These are phyloP conservation scores for Carlito syrichta DNA, from an alignment of 2,113 vertebrate species.

Conservation along the genomic window DNA sequence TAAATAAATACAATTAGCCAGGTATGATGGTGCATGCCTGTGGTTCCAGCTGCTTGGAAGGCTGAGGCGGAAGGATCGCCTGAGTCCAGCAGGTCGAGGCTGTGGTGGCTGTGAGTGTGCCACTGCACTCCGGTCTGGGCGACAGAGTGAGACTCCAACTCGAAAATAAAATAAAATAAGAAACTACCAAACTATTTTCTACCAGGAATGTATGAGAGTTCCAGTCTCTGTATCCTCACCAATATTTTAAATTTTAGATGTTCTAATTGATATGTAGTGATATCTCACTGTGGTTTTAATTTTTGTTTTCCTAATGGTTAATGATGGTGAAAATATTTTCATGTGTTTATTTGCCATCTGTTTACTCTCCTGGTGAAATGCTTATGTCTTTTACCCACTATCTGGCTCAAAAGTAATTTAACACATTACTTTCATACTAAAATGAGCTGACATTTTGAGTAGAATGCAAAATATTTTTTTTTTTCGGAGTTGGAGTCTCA, in stretches of 20 bases:
- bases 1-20: no score
- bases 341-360: background rate
- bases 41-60: no score
- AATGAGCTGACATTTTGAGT: background rate
- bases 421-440: background rate
- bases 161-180: no score
- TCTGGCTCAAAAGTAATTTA: background rate
- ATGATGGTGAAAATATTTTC: background rate
- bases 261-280: background rate
- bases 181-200: background rate
- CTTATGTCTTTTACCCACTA: background rate
- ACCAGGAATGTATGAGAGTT: background rate
- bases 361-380: background rate
- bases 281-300: background rate
- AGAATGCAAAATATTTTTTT: background rate
- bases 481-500: no score
- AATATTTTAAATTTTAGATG: background rate
- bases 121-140: no score
- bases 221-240: background rate
- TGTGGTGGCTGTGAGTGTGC: no score
- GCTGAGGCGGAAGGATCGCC: no score
- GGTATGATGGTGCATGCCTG: no score
- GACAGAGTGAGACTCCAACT: no score
- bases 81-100: no score
- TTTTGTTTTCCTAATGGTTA: background rate